Evolutionary conservation across 1,140 invertebrate species (phyloP).

Genomic region (Branchinecta lynchi): DNA sequence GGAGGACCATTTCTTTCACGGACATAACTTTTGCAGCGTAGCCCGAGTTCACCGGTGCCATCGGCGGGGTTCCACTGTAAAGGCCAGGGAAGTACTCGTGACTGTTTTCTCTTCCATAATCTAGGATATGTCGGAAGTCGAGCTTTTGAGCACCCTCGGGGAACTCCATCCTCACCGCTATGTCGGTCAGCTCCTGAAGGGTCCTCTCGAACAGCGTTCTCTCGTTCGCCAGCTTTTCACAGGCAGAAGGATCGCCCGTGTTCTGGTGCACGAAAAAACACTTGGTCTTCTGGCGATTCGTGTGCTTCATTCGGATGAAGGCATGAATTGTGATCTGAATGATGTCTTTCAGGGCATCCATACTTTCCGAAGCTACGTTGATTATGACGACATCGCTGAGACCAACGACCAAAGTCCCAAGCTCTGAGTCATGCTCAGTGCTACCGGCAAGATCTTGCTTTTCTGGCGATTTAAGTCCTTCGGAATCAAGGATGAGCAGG

Average conservation of each 20-base stretch:
- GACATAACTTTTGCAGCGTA: background rate
- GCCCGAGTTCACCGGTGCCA: background rate
- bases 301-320: background rate
- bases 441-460: background rate
- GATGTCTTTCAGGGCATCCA: background rate
- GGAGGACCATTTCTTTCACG: background rate
- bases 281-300: background rate
- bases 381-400: background rate
- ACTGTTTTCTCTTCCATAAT: background rate
- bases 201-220: slow-evolving; percentile 3
- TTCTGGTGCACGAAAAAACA: background rate
- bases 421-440: background rate
- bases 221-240: background rate
- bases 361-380: background rate
- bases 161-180: background rate
- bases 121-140: background rate
- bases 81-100: background rate
- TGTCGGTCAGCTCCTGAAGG: background rate
- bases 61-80: background rate
- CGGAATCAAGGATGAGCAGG: slow-evolving; percentile 10
- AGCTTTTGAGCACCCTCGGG: background rate
- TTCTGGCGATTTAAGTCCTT: slow-evolving; percentile 3
- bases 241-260: background rate
- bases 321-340: slow-evolving; percentile 4
- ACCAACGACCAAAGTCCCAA: background rate